Conservation (phyloP, 2,113 vertebrate genomes). For the Stigmatopora argus region DNA sequence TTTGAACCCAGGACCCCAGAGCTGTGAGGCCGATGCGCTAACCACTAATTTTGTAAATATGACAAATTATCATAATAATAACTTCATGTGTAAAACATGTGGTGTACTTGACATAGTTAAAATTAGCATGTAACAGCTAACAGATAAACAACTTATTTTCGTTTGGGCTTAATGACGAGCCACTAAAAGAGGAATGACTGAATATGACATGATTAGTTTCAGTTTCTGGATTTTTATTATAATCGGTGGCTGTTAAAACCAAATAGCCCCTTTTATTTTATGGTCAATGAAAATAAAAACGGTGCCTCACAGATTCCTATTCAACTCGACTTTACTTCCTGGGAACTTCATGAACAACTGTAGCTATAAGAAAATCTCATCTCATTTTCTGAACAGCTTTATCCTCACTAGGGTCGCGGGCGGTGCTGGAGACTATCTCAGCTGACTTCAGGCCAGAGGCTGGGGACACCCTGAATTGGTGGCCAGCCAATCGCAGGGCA, state of each 20-base stretch:
- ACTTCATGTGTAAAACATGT: not conserved
- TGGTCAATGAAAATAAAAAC: not conserved
- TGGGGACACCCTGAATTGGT: no score
- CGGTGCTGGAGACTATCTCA: no score
- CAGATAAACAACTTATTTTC: not conserved
- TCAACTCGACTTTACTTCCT: not conserved
- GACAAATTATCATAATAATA: no score
- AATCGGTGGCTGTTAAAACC: not conserved
- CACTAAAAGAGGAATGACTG: not conserved
- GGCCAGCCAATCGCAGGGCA: no score
- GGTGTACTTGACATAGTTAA: not conserved
- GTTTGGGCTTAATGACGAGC: not conserved
- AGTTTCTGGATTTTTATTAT: not conserved
- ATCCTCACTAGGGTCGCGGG: no score
- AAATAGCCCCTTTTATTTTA: not conserved
- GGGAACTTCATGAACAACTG: not conserved
- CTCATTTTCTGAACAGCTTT: no score
- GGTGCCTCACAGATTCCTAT: not conserved
- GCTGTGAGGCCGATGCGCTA: no score
- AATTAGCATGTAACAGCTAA: not conserved
- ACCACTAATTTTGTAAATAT: no score
- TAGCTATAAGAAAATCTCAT: not conserved
- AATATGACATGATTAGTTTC: not conserved
- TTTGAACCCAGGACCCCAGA: no score
- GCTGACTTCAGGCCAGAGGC: no score